Evolutionary conservation across 1,140 invertebrate species (phyloP), one percentile per base, ranked within the genome.

Genomic region (Grapholita molesta): DNA sequence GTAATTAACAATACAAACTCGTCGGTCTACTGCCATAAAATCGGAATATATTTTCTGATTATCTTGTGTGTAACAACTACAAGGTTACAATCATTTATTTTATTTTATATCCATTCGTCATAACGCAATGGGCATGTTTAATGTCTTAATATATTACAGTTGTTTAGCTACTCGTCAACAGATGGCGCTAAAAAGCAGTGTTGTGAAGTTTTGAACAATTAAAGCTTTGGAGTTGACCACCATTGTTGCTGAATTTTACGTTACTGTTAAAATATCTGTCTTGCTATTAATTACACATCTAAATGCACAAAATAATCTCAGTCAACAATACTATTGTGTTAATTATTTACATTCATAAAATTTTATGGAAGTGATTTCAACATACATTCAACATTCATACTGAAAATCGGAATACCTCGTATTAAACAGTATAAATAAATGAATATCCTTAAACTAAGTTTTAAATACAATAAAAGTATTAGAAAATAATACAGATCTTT

Each of bases 401-500:
- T 82, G 84, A 78, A 83, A 82, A 83, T 82, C 82, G 83, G 86
- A 89, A 89, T 91, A 91, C 86, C 87, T 89, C 86, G 89, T 91
- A 89, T 89, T 88, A 88, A 81, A 87, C 83, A 85, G 79, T 86
- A 91, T 89, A 91, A 89, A 89, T 91, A 89, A 85, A 85, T 82
- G 81, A 85, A n/a, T 85, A 85, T 83, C 57, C 86, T 85, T 88
- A 86, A 66, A 64, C 76, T 88, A 85, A 71, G 72, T 68, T 83
- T 84, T 86, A 89, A 88, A 89, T 90, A 91, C 81, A 86, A 79
- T 85, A 89, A 89, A 86, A 86, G 78, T 89, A 89, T 86, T 89
- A 89, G 82, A 88, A 89, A 89, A 89, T 91, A 91, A 91, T 91
- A 91, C 89, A 91, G 89, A 91, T 91, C 89, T 91, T 89, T 91